Percentiles rank a stretch among this genome's conserved stretches.
These are phyloP conservation scores for Polylopha cassiicola DNA, from an alignment of 2,888 invertebrate genomes.

Conservation along the genomic window DNA sequence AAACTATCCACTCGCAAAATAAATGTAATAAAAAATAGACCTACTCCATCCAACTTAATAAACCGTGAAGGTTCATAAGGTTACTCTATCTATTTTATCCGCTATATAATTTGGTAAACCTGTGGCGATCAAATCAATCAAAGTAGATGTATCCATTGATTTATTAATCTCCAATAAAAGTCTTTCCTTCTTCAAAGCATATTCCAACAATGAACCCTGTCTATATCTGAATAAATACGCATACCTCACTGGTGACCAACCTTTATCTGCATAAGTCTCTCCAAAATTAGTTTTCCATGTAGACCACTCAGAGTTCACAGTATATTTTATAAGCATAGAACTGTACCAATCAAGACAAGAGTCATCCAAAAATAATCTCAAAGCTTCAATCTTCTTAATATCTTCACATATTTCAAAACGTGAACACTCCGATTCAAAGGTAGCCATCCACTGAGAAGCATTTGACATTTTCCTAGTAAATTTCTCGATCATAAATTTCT, in stretches of 20 bases:
- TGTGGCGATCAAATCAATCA: too few relatives aligned
- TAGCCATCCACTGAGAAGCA: constrained; percentile 12
- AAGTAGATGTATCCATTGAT: too few relatives aligned
- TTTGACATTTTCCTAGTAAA: constrained; percentile 17
- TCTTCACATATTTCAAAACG: constrained; percentile 15
- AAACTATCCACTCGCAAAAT: too few relatives aligned
- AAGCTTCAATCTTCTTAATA: constrained; percentile 4
- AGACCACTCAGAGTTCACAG: constrained; percentile 19
- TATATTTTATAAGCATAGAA: constrained; percentile 23
- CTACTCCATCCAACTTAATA: too few relatives aligned
- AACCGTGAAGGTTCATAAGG: too few relatives aligned
- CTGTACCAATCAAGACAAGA: constrained; percentile 22
- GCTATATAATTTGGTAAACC: too few relatives aligned
- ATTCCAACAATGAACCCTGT: constrained; percentile 27
- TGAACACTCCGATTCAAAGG: constrained; percentile 20
- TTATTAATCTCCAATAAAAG: too few relatives aligned
- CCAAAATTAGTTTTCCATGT: constrained; percentile 30
- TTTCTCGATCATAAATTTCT: constrained; percentile 14
- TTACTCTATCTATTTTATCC: too few relatives aligned
- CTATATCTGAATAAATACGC: constrained; percentile 30
- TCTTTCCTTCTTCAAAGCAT: neutral
- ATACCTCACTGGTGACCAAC: constrained; percentile 30
- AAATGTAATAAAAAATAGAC: too few relatives aligned
- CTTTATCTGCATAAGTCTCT: constrained; percentile 30
- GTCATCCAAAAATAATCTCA: constrained; percentile 21